Evolutionary conservation across 2,113 vertebrate species (phyloP).

Genomic region (Patagioenas fasciata): DNA sequence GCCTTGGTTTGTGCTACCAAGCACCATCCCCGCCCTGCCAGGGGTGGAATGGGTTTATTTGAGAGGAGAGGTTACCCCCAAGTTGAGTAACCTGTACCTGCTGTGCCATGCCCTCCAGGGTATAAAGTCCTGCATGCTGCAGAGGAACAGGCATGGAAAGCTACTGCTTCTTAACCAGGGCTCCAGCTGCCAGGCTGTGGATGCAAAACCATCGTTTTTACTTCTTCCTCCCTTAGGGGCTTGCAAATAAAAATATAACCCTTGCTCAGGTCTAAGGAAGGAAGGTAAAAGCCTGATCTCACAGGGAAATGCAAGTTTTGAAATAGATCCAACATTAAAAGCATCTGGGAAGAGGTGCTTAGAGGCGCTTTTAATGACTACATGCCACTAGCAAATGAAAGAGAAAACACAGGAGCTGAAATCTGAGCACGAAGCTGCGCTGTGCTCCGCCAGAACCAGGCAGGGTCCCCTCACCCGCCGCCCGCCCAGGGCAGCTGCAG

Average conservation of each 20-base stretch:
- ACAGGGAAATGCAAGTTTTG: slow-evolving; percentile 13
- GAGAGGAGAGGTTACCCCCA: background rate
- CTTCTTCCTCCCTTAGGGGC: background rate
- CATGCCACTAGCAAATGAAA: background rate
- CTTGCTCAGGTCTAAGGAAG: background rate
- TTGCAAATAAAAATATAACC: background rate
- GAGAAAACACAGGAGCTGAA: background rate
- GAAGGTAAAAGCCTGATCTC: background rate
- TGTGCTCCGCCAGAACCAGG: background rate
- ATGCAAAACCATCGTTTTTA: background rate
- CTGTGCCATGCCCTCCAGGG: background rate
- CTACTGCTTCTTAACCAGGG: background rate
- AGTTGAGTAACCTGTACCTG: background rate
- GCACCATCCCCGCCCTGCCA: background rate
- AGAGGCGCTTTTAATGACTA: background rate
- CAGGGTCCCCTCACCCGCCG: background rate
- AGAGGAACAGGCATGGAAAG: background rate
- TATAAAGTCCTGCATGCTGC: background rate
- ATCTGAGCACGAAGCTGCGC: background rate
- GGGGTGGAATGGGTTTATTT: background rate
- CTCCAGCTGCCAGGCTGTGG: background rate
- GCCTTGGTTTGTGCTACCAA: background rate
- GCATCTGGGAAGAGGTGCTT: background rate
- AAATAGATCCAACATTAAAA: slow-evolving; percentile 27
- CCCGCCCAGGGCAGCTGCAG: background rate